These are phyloP conservation scores for Trisateles emortualis DNA, from an alignment of 2,888 invertebrate genomes.

Conservation along the genomic window DNA sequence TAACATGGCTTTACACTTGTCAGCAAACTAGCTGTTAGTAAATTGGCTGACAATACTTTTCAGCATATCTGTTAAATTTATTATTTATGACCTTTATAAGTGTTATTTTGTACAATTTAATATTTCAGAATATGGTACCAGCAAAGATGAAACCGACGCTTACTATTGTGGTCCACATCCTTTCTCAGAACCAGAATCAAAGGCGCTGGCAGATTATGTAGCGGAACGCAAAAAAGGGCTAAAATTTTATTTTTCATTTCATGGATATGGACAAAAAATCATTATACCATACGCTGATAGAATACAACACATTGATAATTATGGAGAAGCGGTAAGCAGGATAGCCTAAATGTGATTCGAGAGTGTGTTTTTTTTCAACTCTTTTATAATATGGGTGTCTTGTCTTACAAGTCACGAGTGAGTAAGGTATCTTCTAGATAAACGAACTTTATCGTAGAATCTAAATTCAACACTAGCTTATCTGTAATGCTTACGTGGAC, in stretches of 20 bases:
- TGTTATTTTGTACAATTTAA: too few relatives aligned
- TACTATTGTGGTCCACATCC: slow-evolving; percentile 63
- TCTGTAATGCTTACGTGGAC: too few relatives aligned
- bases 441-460: too few relatives aligned
- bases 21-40: too few relatives aligned
- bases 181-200: slow-evolving; percentile 74
- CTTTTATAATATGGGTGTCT: neutral
- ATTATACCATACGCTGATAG: slow-evolving; percentile 86
- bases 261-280: slow-evolving; percentile 88
- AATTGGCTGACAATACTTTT: too few relatives aligned
- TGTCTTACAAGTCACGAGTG: too few relatives aligned
- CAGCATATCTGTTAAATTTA: too few relatives aligned
- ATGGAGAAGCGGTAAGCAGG: slow-evolving; percentile 66
- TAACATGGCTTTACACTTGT: too few relatives aligned
- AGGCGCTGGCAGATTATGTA: slow-evolving; percentile 57
- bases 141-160: slow-evolving; percentile 47
- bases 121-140: slow-evolving; percentile 59
- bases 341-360: neutral
- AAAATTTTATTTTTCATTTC: slow-evolving; percentile 88
- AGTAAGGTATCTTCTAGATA: too few relatives aligned
- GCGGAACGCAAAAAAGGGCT: slow-evolving; percentile 55
- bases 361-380: neutral
- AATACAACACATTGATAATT: slow-evolving; percentile 77
- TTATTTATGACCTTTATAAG: too few relatives aligned
- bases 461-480: too few relatives aligned